These are phyloP conservation scores for Platycercus adscitus DNA, from an alignment of 2,113 vertebrate species.

Conservation along the genomic window DNA sequence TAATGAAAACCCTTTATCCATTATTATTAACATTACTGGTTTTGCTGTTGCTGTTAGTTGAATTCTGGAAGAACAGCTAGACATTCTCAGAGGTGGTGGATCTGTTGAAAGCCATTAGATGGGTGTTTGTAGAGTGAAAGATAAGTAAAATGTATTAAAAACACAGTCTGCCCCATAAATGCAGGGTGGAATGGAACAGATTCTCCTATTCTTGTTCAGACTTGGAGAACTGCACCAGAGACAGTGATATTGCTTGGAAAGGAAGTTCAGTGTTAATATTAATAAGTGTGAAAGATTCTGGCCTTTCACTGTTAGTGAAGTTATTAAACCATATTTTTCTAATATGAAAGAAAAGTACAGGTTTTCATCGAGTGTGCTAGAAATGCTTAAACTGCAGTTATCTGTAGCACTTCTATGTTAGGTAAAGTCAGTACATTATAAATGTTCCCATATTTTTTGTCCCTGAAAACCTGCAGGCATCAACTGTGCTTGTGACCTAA, in stretches of 20 bases:
- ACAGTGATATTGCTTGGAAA: background rate
- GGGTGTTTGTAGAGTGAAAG: background rate
- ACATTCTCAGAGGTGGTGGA: background rate
- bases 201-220: background rate
- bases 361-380: background rate
- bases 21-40: background rate
- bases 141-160: background rate
- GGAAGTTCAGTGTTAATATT: background rate
- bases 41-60: background rate
- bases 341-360: background rate
- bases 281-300: background rate
- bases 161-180: background rate
- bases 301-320: background rate
- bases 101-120: background rate
- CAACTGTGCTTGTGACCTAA: slow-evolving; percentile 67
- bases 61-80: background rate
- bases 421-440: background rate
- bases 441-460: slow-evolving; percentile 50
- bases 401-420: background rate
- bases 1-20: background rate
- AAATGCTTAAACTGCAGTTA: slow-evolving; percentile 50
- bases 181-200: background rate
- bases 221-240: background rate
- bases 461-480: slow-evolving; percentile 70
- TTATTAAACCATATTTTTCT: slow-evolving; percentile 46